These are phyloP conservation scores for Mohoua ochrocephala DNA, from an alignment of 2,113 vertebrate species.

Conservation along the genomic window DNA sequence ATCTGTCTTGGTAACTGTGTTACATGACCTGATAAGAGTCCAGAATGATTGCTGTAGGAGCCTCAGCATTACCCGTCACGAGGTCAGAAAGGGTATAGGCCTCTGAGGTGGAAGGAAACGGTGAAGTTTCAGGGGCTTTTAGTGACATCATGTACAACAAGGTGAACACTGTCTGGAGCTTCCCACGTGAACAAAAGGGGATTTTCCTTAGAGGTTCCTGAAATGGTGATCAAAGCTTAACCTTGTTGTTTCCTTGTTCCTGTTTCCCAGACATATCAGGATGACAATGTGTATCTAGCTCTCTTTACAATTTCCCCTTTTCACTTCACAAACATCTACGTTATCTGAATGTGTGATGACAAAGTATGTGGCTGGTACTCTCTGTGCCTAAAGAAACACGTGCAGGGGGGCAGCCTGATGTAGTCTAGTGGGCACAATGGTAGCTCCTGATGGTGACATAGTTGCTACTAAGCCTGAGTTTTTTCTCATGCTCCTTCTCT, in stretches of 20 bases:
- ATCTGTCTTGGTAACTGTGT: background rate
- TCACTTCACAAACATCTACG: background rate
- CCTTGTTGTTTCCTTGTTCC: background rate
- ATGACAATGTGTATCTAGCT: background rate
- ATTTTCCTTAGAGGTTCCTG: background rate
- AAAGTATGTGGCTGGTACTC: background rate
- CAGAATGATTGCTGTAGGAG: background rate
- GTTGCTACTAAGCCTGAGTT: background rate
- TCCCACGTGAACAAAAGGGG: background rate
- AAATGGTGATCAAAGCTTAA: background rate
- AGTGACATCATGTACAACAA: background rate
- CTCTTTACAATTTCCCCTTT: background rate
- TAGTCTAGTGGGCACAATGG: background rate
- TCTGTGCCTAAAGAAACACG: background rate
- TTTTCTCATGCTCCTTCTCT: background rate
- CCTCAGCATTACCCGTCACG: rapidly evolving
- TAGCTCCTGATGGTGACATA: background rate
- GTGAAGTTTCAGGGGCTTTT: background rate
- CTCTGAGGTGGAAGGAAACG: background rate
- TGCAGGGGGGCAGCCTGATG: background rate
- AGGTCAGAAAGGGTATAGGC: background rate
- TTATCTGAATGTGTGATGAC: background rate
- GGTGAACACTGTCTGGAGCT: background rate
- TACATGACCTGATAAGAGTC: background rate
- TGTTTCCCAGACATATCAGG: background rate